These are phyloP conservation scores for Leptinotarsa texana DNA, from an alignment of 1,140 invertebrate species.

Conservation along the genomic window DNA sequence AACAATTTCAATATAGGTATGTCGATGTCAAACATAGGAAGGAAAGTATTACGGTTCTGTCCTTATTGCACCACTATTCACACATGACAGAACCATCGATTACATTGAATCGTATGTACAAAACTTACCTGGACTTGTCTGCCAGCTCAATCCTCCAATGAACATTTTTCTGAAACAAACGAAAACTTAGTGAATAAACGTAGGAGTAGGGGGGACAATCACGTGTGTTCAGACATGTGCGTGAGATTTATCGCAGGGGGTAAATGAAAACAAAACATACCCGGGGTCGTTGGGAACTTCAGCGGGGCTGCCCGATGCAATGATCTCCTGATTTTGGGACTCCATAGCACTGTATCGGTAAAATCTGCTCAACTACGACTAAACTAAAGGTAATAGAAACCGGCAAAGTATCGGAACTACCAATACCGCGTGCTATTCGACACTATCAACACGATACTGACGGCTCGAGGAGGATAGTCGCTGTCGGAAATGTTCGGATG, in stretches of 20 bases:
- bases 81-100: constrained; percentile 11
- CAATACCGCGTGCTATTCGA: constrained; percentile 67
- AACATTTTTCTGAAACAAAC: constrained; percentile 97
- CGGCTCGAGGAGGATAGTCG: constrained; percentile 46
- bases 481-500: constrained; percentile 43
- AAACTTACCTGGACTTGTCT: constrained; percentile 95
- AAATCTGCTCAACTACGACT: constrained; percentile 62
- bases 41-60: no score
- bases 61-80: background rate
- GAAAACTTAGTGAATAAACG: constrained; percentile 17
- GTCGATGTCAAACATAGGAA: no score
- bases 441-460: constrained; percentile 77
- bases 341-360: constrained; percentile 61
- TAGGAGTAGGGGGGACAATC: constrained; percentile 27
- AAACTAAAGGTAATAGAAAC: constrained; percentile 63
- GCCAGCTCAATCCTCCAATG: constrained; percentile 98
- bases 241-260: constrained; percentile 11
- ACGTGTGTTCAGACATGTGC: constrained; percentile 36
- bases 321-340: constrained; percentile 72
- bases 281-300: constrained; percentile 89
- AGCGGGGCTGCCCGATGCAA: constrained; percentile 69
- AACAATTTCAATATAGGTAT: no score
- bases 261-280: constrained; percentile 62
- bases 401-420: constrained; percentile 65
- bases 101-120: background rate